A percentile compares a stretch with the other conserved stretches of the same genome.
Conservation (phyloP, 2,113 vertebrate species). For the Mus spicilegus region DNA sequence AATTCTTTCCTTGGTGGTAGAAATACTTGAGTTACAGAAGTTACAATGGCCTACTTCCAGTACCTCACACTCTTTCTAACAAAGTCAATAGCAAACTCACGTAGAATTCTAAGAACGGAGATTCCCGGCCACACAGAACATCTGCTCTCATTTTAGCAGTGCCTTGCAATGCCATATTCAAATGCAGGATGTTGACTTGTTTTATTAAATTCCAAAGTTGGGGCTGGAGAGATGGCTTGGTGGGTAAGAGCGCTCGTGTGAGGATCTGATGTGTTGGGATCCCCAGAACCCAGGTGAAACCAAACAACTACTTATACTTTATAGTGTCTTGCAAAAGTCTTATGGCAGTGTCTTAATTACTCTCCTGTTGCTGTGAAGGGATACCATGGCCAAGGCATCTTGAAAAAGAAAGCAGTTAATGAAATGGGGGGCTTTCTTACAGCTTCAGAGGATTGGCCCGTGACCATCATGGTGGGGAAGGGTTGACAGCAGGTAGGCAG, state of each 20-base stretch:
- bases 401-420: background rate
- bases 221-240: background rate
- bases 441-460: background rate
- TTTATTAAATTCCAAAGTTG: background rate
- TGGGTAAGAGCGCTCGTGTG: background rate
- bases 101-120: background rate
- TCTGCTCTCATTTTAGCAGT: background rate
- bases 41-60: background rate
- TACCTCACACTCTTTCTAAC: slow-evolving; percentile 17
- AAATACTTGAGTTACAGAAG: background rate
- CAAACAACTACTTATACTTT: background rate
- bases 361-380: background rate
- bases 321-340: background rate
- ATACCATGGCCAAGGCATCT: background rate
- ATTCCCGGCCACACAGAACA: background rate
- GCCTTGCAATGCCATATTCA: background rate
- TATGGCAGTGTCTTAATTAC: background rate
- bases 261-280: background rate
- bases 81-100: background rate
- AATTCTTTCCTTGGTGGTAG: background rate
- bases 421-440: background rate
- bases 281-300: background rate
- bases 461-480: background rate
- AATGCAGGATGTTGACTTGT: background rate
- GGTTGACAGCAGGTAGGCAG: background rate